A percentile compares a stretch with the other conserved stretches of the same genome.
These are phyloP conservation scores for Camarhynchus parvulus DNA, from an alignment of 2,113 vertebrate species.

Conservation along the genomic window DNA sequence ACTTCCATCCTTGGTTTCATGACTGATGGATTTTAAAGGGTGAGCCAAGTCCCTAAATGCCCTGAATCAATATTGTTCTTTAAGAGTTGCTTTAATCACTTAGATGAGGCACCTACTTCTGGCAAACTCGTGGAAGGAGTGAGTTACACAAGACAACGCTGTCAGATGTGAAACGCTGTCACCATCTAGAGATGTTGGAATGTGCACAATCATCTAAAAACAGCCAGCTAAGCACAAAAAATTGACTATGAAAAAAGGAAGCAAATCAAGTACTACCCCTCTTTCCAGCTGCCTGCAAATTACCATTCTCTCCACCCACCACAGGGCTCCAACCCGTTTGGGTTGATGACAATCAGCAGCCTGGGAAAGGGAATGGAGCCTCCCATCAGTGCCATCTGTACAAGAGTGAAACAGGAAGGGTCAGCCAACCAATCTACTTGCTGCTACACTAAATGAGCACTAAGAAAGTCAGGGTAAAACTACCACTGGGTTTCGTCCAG, in stretches of 20 bases:
- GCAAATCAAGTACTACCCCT: not conserved
- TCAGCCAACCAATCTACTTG: not conserved
- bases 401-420: accelerated
- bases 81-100: not conserved
- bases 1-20: not conserved
- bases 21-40: constrained; percentile 1
- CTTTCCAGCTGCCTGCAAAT: not conserved
- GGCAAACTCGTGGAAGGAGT: not conserved
- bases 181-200: not conserved
- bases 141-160: not conserved
- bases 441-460: not conserved
- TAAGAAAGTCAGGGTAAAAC: not conserved
- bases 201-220: not conserved
- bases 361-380: not conserved
- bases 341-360: not conserved
- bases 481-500: not conserved
- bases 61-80: not conserved
- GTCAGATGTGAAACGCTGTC: not conserved
- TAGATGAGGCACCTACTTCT: not conserved
- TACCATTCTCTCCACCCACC: not conserved
- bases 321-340: not conserved
- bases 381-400: not conserved
- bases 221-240: not conserved
- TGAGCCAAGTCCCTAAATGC: constrained; percentile 8
- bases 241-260: not conserved